Evolutionary conservation across 2,797 vertebrate species (phyloP).

Genomic region (Bradypodion pumilum): DNA sequence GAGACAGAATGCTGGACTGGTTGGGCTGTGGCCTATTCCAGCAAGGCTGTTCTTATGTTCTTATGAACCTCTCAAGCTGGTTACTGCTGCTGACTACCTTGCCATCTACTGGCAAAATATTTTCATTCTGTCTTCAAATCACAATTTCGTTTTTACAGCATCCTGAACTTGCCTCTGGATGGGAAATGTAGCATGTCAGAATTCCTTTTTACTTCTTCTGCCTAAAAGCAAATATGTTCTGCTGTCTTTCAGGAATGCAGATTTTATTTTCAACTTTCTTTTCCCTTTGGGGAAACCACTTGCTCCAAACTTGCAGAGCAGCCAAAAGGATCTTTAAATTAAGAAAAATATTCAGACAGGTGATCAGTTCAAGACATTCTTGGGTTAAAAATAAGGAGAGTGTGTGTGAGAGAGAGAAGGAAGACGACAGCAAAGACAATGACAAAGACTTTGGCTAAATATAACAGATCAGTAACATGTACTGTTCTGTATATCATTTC

Average conservation of each 20-base stretch:
- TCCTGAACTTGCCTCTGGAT: constrained; percentile 57
- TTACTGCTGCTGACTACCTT: constrained; percentile 46
- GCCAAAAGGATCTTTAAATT: constrained; percentile 68
- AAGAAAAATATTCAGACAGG: constrained; percentile 64
- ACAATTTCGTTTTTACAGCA: constrained; percentile 54
- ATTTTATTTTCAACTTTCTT: constrained; percentile 67
- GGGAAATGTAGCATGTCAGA: constrained; percentile 51
- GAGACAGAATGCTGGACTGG: too few species aligned
- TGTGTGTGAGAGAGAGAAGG: neutral
- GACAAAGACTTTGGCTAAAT: constrained; percentile 43
- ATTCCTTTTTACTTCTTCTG: constrained; percentile 55
- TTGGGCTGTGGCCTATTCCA: too few species aligned
- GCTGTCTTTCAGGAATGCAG: constrained; percentile 59
- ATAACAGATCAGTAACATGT: constrained; percentile 60
- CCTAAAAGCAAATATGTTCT: constrained; percentile 63
- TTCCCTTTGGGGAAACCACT: constrained; percentile 49
- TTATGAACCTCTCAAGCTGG: constrained; percentile 25
- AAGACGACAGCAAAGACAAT: constrained; percentile 31
- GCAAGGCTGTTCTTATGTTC: too few species aligned
- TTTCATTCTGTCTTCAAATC: constrained; percentile 59
- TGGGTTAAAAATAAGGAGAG: neutral
- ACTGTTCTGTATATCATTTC: constrained; percentile 59
- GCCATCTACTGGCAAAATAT: constrained; percentile 37
- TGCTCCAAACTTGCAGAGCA: constrained; percentile 57
- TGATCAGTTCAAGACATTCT: constrained; percentile 61